Evolutionary conservation across 2,113 vertebrate genomes (phyloP).

Genomic region (Cichladusa arquata): DNA sequence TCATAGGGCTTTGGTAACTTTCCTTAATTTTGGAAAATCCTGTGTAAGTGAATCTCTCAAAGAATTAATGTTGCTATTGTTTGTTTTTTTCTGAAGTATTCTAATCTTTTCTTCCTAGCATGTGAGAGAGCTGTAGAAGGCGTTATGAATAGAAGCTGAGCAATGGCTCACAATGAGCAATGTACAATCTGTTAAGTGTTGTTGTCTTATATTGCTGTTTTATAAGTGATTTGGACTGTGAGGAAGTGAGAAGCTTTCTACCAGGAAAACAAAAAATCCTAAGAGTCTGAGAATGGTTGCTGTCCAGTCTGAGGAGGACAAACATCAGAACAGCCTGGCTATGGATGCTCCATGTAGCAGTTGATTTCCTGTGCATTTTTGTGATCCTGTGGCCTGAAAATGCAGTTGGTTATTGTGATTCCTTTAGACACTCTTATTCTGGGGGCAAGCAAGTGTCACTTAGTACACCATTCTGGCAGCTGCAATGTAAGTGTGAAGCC

Average conservation of each 20-base stretch:
- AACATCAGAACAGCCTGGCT: neutral
- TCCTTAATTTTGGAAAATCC: neutral
- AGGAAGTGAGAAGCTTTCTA: neutral
- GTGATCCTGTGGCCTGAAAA: neutral
- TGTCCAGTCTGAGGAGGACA: neutral
- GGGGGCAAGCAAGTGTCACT: no score
- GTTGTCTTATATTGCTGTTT: neutral
- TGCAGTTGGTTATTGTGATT: neutral
- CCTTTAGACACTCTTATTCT: neutral
- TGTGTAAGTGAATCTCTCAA: neutral
- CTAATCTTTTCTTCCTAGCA: neutral
- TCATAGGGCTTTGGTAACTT: neutral
- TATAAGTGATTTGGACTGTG: neutral
- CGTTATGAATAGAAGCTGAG: neutral
- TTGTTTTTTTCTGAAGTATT: neutral
- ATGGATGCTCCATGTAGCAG: accelerated
- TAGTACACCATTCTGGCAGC: neutral
- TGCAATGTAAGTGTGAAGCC: neutral
- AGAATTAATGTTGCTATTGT: neutral
- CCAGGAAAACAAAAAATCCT: neutral
- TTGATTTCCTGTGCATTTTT: neutral
- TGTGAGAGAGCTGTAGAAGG: neutral
- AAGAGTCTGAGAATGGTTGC: neutral
- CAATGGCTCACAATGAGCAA: neutral
- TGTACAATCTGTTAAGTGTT: neutral